Percentiles rank a stretch among this genome's conserved stretches.
Evolutionary conservation across 1,140 invertebrate genomes (phyloP).

Genomic region (Euwallacea similis): DNA sequence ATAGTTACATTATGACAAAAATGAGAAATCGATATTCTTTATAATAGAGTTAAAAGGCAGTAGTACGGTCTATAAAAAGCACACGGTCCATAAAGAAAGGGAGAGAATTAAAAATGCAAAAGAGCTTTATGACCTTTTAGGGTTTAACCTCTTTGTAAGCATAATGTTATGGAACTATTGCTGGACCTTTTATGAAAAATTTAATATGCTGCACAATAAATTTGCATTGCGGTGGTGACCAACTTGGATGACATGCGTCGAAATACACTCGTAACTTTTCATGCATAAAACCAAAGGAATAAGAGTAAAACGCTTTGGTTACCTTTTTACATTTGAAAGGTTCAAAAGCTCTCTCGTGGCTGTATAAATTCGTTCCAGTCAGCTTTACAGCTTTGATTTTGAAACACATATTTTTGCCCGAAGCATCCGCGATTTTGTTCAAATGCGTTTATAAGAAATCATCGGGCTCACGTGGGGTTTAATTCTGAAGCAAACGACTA

Average conservation of each 20-base stretch:
- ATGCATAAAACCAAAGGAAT: not conserved
- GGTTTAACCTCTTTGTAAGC: conserved; percentile 14
- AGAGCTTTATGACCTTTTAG: conserved; percentile 18
- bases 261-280: not conserved
- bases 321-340: too few relatives aligned
- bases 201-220: conserved; percentile 7
- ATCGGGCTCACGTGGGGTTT: not conserved
- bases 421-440: too few relatives aligned
- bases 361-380: too few relatives aligned
- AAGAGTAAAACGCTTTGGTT: too few relatives aligned
- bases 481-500: conserved; percentile 6
- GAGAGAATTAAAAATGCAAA: conserved; percentile 18
- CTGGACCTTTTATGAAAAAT: conserved; percentile 12
- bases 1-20: conserved; percentile 12
- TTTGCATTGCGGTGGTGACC: not conserved
- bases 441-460: not conserved
- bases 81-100: conserved; percentile 3
- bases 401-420: too few relatives aligned
- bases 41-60: conserved; percentile 16
- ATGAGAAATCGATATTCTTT: conserved; percentile 13
- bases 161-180: conserved; percentile 15
- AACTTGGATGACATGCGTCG: not conserved
- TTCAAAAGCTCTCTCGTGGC: too few relatives aligned
- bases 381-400: too few relatives aligned
- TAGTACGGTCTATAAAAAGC: conserved; percentile 16